Percentiles rank a stretch among this genome's conserved stretches.
Conservation (phyloP, 2,113 vertebrate species). For the Plecotus auritus region DNA sequence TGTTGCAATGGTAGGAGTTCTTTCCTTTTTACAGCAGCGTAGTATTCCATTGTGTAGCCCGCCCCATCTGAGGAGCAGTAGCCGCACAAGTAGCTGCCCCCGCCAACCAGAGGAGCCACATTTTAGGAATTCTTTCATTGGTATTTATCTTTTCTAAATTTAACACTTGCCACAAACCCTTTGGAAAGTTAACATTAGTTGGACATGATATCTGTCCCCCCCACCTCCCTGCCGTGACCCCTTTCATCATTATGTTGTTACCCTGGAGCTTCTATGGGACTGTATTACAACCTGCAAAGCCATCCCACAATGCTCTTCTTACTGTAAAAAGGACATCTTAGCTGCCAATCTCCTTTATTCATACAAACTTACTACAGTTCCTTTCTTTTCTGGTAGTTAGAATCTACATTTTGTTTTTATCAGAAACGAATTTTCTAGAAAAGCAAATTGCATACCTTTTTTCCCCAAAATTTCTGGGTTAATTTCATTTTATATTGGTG, state of each 20-base stretch:
- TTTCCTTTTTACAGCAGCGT: too few relatives aligned
- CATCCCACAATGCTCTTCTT: too few relatives aligned
- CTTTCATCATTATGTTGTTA: background rate
- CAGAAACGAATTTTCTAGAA: background rate
- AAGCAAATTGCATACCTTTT: background rate
- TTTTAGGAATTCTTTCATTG: background rate
- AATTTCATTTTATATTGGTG: background rate
- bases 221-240: too few relatives aligned
- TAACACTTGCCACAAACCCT: background rate
- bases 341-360: background rate
- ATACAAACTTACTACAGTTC: background rate
- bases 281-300: background rate
- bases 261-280: background rate
- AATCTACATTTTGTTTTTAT: background rate
- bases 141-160: background rate
- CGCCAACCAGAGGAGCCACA: too few relatives aligned
- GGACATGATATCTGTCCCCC: background rate
- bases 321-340: background rate
- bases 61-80: too few relatives aligned
- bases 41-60: too few relatives aligned
- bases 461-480: background rate
- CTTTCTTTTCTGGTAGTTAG: background rate
- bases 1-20: too few relatives aligned
- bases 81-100: too few relatives aligned
- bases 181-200: background rate